Conservation (phyloP, 2,888 invertebrate species). For the Axea sp. region DNA sequence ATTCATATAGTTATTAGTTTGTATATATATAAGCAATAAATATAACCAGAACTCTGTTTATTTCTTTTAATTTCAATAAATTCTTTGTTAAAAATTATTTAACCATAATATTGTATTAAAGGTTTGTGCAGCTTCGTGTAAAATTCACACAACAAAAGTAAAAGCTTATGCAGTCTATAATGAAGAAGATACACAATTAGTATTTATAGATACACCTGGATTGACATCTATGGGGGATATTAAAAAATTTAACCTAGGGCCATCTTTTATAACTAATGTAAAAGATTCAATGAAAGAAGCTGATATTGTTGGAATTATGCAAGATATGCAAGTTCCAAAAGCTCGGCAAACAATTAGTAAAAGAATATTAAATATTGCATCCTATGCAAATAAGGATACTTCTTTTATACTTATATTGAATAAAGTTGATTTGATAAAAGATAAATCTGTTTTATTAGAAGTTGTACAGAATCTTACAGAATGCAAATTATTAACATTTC, state of each 20-base stretch:
- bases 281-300: conserved; percentile 84
- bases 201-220: conserved; percentile 97
- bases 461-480: conserved; percentile 85
- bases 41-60: neutral
- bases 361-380: conserved; percentile 86
- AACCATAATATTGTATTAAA: conserved; percentile 74
- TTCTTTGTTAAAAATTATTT: neutral
- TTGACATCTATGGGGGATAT: conserved; percentile 86
- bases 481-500: conserved; percentile 87
- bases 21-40: neutral
- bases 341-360: conserved; percentile 85
- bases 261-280: conserved; percentile 82
- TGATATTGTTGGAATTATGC: conserved; percentile 91
- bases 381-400: conserved; percentile 79
- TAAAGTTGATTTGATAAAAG: conserved; percentile 89
- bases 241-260: conserved; percentile 83
- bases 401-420: conserved; percentile 92
- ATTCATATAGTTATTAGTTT: no score
- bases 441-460: conserved; percentile 84
- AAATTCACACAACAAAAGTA: conserved; percentile 93
- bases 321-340: conserved; percentile 88
- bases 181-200: conserved; percentile 89
- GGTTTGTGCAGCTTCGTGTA: conserved; percentile 94
- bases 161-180: conserved; percentile 87
- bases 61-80: conserved; percentile 2